Conservation (phyloP, 2,113 vertebrate genomes). For the Colossoma macropomum region DNA sequence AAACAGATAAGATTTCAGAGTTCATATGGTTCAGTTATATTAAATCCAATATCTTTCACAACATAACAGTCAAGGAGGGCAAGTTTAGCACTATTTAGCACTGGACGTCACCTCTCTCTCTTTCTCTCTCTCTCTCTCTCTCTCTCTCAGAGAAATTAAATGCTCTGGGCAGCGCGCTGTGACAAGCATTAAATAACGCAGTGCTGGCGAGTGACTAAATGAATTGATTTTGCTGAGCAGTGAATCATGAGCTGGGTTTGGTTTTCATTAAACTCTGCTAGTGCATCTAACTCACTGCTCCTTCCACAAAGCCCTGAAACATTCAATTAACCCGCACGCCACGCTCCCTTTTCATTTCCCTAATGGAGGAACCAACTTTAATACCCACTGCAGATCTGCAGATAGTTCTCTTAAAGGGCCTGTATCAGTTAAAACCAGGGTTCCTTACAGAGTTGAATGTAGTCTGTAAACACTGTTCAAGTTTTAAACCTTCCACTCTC, state of each 20-base stretch:
- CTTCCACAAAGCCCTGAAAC: conserved; percentile 37
- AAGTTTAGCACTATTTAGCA: background rate
- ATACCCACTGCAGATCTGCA: background rate
- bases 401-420: no score
- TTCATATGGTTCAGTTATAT: background rate
- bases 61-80: no score
- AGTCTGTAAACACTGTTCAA: no score
- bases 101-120: background rate
- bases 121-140: no score
- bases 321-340: conserved; percentile 31
- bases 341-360: background rate
- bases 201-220: conserved; percentile 83
- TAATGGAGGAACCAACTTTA: conserved; percentile 2
- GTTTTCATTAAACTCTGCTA: conserved; percentile 79
- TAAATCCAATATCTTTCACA: no score
- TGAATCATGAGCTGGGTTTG: conserved; percentile 85
- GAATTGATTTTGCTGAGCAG: conserved; percentile 84
- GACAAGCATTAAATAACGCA: conserved; percentile 91
- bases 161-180: conserved; percentile 84
- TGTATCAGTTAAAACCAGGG: no score
- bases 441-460: no score
- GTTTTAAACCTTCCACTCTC: no score
- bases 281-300: conserved; percentile 61
- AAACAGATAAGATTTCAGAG: no score
- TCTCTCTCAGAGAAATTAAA: conserved; percentile 76